Evolutionary conservation across 30 jellyfish, hydroid and myxozoan genomes (phyloP).

Genomic region (Haliclystus octoradiatus): DNA sequence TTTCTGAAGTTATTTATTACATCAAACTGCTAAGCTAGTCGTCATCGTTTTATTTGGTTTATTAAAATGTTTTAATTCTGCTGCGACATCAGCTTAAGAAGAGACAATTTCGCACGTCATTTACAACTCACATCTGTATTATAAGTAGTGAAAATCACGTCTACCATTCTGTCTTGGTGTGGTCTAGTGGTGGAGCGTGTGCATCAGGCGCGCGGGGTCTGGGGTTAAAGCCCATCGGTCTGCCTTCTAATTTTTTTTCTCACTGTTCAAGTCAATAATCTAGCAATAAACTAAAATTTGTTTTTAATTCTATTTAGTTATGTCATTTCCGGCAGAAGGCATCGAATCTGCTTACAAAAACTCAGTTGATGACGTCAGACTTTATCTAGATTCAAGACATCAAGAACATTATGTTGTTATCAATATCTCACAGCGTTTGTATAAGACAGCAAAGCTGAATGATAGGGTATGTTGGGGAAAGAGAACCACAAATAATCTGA

Average conservation of each 20-base stretch:
- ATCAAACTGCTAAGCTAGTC: too few relatives aligned
- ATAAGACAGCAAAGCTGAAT: slow-evolving; percentile 67
- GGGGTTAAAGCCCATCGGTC: too few relatives aligned
- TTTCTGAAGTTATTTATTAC: too few relatives aligned
- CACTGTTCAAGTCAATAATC: not conserved
- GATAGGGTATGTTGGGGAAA: slow-evolving; percentile 51
- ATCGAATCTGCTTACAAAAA: slow-evolving; percentile 84
- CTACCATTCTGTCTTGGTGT: too few relatives aligned
- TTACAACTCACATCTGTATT: too few relatives aligned
- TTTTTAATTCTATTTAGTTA: slow-evolving; percentile 37
- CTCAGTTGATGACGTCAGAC: slow-evolving; percentile 85
- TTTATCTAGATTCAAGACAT: slow-evolving; percentile 51
- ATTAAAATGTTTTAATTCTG: too few relatives aligned
- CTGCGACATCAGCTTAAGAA: too few relatives aligned
- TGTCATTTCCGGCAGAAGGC: slow-evolving; percentile 97
- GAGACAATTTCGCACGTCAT: too few relatives aligned
- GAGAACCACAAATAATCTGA: not conserved
- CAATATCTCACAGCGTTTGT: slow-evolving; percentile 73
- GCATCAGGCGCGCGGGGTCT: too few relatives aligned
- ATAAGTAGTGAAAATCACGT: too few relatives aligned
- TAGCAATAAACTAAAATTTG: not conserved
- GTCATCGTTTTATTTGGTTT: too few relatives aligned
- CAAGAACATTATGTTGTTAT: slow-evolving; percentile 75
- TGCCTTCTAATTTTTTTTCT: not conserved
- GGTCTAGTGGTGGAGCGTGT: too few relatives aligned